Conservation (phyloP, 2,888 invertebrate species). For the Tetragnatha montana region DNA sequence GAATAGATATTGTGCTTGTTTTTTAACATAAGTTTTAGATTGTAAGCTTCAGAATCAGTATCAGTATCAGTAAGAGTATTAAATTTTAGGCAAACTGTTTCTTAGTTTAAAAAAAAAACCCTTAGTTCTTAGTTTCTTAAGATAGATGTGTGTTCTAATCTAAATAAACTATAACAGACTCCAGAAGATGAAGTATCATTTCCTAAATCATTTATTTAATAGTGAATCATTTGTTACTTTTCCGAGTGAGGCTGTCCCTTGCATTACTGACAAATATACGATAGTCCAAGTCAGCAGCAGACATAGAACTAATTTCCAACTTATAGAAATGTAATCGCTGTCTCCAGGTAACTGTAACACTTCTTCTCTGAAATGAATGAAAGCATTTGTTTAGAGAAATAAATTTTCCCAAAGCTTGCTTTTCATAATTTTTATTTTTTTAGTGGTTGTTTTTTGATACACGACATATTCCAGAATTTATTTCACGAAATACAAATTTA, state of each 20-base stretch:
- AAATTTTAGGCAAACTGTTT: no score
- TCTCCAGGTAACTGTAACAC: slow-evolving; percentile 78
- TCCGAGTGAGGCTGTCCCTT: slow-evolving; percentile 86
- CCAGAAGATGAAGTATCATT: no score
- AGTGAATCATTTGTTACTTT: slow-evolving; percentile 79
- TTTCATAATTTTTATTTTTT: not conserved
- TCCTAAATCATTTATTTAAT: not conserved
- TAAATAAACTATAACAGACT: no score
- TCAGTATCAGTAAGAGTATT: no score
- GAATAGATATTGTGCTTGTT: no score
- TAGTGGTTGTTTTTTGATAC: not conserved
- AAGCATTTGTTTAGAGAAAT: not conserved
- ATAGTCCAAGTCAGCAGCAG: slow-evolving; percentile 83
- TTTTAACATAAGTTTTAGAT: no score
- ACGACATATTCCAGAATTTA: not conserved
- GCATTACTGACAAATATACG: slow-evolving; percentile 83
- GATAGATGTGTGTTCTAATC: no score
- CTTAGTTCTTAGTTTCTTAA: no score
- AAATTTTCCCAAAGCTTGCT: not conserved
- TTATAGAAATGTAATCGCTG: slow-evolving; percentile 64
- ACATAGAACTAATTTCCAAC: slow-evolving; percentile 83
- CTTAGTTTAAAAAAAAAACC: no score
- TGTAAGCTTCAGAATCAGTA: no score
- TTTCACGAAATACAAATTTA: no score
- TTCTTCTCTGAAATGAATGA: slow-evolving; percentile 73